Evolutionary conservation across 2,797 vertebrate species (phyloP), one percentile per base, ranked within the genome.

Genomic region (Sebastes oblongus): DNA sequence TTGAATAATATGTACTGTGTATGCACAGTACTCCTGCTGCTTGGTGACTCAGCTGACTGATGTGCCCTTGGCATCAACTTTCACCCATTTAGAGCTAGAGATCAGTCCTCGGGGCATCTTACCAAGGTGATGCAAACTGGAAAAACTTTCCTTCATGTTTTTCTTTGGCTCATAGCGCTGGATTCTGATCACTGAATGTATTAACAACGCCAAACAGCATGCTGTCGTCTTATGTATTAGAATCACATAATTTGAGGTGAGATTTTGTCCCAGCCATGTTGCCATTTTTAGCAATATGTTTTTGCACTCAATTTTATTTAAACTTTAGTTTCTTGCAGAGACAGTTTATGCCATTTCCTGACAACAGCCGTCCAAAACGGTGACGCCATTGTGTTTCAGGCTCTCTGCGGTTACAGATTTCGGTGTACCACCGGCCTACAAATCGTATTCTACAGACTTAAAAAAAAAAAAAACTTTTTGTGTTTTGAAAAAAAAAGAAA

Each of bases 51-150:
- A 14, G n/a, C 54, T 75, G 55, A 2, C 25, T 46, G 62, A 22
- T 24, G 9, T 64, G 56, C 22, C 71, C 66, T 80, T 73, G 71
- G 27, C 24, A 4, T 25, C 30, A 79, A 72, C 72, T 82, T 32
- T 86, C 34, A 69, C 76, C 68, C 64, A 79, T 58, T 22, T 79
- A 27, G 54, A 46, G 12, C 27, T 52, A 6, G 27, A 24, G 59
- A 52, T 32, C 9, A n/a, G 29, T 16, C 20, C 8, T 32, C 5
- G n/a, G 20, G 16, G 81, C 20, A 1, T 25, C 25, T 25, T 3
- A 18, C 46, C 59, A n/a, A 30, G 9, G 66, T 8, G 20, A 3
- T 72, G 34, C 11, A 52, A 36, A 39, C 10, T n/a, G 30, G 50
- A 36, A 58, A 80, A 42, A 42, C 9, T 8, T 25, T 14, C 8